Conservation (phyloP, 2,888 invertebrate genomes). For the Blera fallax region DNA sequence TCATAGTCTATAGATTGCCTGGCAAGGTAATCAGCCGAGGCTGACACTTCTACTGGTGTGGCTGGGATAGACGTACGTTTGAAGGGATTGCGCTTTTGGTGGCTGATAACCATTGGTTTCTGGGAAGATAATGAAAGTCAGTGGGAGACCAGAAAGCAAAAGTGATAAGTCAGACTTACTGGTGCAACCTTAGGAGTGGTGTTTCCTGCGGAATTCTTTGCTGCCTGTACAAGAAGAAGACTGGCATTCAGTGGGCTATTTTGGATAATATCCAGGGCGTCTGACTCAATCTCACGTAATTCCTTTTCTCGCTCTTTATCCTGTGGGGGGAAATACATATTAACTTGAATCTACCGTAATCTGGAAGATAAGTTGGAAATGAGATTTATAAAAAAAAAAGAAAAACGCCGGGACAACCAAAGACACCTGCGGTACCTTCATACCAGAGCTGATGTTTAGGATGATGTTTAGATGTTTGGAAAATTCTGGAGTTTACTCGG, state of each 20-base stretch:
- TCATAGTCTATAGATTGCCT: constrained; percentile 70
- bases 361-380: not conserved
- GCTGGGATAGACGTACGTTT: constrained; percentile 82
- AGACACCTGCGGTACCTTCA: too few species aligned
- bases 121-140: constrained; percentile 4
- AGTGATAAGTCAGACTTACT: constrained; percentile 56
- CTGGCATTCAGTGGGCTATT: constrained; percentile 74
- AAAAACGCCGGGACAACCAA: too few species aligned
- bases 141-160: not conserved
- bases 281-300: constrained; percentile 76
- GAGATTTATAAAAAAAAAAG: not conserved
- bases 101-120: constrained; percentile 79
- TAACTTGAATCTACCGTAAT: not conserved
- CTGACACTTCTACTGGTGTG: constrained; percentile 68
- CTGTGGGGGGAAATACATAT: not conserved
- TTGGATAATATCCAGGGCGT: constrained; percentile 75
- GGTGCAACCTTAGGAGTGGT: constrained; percentile 73
- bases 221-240: constrained; percentile 53
- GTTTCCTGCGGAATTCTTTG: constrained; percentile 7
- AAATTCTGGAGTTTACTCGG: too few species aligned
- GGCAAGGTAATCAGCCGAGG: constrained; percentile 45
- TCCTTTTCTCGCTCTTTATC: constrained; percentile 76
- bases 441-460: too few species aligned
- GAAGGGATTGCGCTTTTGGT: constrained; percentile 82
- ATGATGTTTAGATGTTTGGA: too few species aligned